Base-by-base conservation (phyloP, 2,113 vertebrate genomes). In the Verasper variegatus region DNA sequence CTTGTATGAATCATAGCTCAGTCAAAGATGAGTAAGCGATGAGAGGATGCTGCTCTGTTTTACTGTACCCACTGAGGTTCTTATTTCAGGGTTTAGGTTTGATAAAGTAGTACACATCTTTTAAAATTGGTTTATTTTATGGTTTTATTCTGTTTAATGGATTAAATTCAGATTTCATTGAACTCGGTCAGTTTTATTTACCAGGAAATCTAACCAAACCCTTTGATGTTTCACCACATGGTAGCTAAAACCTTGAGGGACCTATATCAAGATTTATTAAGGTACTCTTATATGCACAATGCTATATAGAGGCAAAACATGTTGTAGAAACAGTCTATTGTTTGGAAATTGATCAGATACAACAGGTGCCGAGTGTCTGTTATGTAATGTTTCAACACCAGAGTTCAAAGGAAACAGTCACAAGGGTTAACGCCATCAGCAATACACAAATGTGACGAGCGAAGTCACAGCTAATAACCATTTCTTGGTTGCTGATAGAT, bases 1-100 rank as follows among this genome's bases (percentile, higher is more conserved):
- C 51, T 72, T 66, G 62, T 40, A 71, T 83, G 76, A 89, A 76
- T 88, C 80, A 72, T 21, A 60, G 15, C n/a, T 4, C 54, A 40
- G 60, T 68, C 21, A 61, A 70, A 73, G 65, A 76, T 82, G 66
- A 86, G 71, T 80, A 70, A 71, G 75, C 57, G 58, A 4, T 1
- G 17, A 74, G 35, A 63, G 20, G 40, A 81, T 45, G 68, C 64
- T 18, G 13, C 4, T n/a, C 20, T 54, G 20, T 20, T 49, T 49
- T 49, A 18, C 45, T 49, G 14, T 18, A n/a, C 45, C 14, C 21
- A 17, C 17, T 13, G 69, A 49, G 40, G 26, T 37, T 42, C 10
- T 24, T 56, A 2, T 12, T 56, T 23, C 40, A 42, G 40, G 40
- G 40, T 13, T 42, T 18, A 18, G 4, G 45, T 49, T 49, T 49